These are phyloP conservation scores for Ahaetulla prasina DNA, from an alignment of 2,113 vertebrate species.

Conservation along the genomic window DNA sequence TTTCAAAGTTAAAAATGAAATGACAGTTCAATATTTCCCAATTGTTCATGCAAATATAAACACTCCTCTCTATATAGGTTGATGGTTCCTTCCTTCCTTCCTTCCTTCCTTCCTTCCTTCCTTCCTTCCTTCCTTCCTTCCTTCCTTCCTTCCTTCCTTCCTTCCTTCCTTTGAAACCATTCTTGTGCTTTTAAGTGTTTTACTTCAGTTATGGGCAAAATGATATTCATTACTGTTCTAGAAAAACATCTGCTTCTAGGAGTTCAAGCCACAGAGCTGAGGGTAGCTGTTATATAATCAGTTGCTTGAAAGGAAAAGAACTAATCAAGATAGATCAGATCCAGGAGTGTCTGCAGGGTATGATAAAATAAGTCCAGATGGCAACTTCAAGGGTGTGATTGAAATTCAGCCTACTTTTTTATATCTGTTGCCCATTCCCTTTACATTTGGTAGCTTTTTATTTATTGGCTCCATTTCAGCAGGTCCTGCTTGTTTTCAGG, in stretches of 20 bases:
- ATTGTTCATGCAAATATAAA: constrained; percentile 9
- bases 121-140: too few species aligned
- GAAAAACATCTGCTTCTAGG: neutral
- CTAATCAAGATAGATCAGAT: neutral
- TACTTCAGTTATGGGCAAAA: constrained; percentile 38
- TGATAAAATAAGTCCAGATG: neutral
- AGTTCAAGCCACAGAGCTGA: neutral
- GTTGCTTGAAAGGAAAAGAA: neutral
- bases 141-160: constrained; percentile 23
- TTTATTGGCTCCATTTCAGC: neutral
- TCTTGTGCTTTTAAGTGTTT: constrained; percentile 40
- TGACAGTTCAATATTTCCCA: neutral
- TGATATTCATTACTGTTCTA: constrained; percentile 31
- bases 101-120: too few species aligned
- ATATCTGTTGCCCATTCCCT: neutral
- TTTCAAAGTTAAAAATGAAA: constrained; percentile 5
- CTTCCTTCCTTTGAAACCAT: constrained; percentile 58
- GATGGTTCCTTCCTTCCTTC: neutral
- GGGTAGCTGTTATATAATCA: neutral
- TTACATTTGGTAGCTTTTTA: neutral
- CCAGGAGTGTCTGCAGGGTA: neutral
- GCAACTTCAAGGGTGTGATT: neutral
- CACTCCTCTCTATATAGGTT: accelerated
- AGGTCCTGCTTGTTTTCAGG: neutral
- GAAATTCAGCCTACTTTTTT: neutral